Evolutionary conservation across 2,888 invertebrate genomes (phyloP).

Genomic region (Macropis europaea): DNA sequence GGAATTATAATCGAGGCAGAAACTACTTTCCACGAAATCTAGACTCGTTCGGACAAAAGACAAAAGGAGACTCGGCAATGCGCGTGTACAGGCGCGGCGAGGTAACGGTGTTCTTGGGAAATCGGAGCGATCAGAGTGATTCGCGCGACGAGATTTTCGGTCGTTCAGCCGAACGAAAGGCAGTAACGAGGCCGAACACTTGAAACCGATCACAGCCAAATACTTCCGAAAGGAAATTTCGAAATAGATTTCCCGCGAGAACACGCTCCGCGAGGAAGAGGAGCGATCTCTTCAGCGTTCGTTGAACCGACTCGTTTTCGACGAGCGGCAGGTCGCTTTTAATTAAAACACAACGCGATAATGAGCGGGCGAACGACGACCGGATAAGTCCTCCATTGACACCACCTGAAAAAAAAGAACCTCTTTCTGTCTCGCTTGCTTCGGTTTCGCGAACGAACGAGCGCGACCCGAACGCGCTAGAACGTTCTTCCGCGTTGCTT

Average conservation of each 20-base stretch:
- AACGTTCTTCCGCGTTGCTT: too few species aligned
- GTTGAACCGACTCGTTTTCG: constrained; percentile 9
- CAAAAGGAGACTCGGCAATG: too few species aligned
- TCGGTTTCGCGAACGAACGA: too few species aligned
- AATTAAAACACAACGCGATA: constrained; percentile 24
- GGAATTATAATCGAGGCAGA: constrained; percentile 19
- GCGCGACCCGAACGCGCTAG: too few species aligned
- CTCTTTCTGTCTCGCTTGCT: too few species aligned
- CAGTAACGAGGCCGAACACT: constrained; percentile 2
- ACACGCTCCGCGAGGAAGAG: neutral
- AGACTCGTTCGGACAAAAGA: neutral
- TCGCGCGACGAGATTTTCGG: constrained; percentile 27
- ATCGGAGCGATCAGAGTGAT: constrained; percentile 1
- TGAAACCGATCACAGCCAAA: constrained; percentile 10
- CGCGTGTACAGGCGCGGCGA: too few species aligned
- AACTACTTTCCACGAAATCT: constrained; percentile 3
- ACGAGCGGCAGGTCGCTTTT: constrained; percentile 4
- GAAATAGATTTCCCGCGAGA: constrained; percentile 4
- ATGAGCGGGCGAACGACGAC: constrained; percentile 6
- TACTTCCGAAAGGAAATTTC: constrained; percentile 9
- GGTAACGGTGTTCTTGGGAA: neutral
- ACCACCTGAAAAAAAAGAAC: neutral
- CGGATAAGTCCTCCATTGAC: constrained; percentile 7
- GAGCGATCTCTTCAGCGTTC: neutral
- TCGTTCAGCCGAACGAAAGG: constrained; percentile 3